phyloP scores from a whole-genome alignment of 2,797 vertebrate species.

The Tamandua tetradactyla region DNA sequence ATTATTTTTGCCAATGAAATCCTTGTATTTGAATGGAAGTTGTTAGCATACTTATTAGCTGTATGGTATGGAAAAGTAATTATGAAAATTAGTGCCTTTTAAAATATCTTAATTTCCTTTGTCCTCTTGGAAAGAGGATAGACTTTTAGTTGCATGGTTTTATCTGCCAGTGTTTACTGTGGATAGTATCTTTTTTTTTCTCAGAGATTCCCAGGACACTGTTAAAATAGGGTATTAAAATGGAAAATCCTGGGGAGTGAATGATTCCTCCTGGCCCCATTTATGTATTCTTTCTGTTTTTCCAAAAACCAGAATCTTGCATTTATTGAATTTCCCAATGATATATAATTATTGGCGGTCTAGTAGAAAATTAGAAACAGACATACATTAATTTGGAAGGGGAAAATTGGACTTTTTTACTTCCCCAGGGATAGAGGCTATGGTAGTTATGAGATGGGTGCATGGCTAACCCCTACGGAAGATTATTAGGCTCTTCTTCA shows the following conservation, averaged over 20 bases:
- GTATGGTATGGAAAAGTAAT: slow-evolving; percentile 24
- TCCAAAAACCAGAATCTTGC: slow-evolving; percentile 36
- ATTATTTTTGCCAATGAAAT: background rate
- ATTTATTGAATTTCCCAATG: slow-evolving; percentile 47
- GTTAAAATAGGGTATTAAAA: slow-evolving; percentile 30
- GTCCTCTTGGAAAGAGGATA: slow-evolving; percentile 16
- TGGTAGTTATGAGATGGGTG: background rate
- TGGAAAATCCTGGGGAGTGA: background rate
- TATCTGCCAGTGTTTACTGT: slow-evolving; percentile 22
- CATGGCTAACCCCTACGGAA: background rate
- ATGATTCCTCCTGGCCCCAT: slow-evolving; percentile 40
- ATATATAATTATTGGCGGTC: slow-evolving; percentile 46
- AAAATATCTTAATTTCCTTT: slow-evolving; percentile 19
- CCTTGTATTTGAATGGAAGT: slow-evolving; percentile 7
- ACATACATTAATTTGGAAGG: slow-evolving; percentile 44
- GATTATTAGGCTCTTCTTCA: slow-evolving; percentile 5
- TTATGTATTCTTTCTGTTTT: slow-evolving; percentile 31
- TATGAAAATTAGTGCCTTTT: slow-evolving; percentile 40
- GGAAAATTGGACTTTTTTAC: slow-evolving; percentile 7
- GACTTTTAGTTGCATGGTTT: slow-evolving; percentile 43
- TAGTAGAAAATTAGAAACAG: slow-evolving; percentile 56
- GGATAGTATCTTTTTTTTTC: background rate
- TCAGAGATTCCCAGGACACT: slow-evolving; percentile 27
- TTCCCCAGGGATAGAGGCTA: background rate
- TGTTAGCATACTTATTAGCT: slow-evolving; percentile 12